Evolutionary conservation across 2,113 vertebrate genomes (phyloP), one percentile per base, ranked within the genome.

Genomic region (Bagarius yarrelli): DNA sequence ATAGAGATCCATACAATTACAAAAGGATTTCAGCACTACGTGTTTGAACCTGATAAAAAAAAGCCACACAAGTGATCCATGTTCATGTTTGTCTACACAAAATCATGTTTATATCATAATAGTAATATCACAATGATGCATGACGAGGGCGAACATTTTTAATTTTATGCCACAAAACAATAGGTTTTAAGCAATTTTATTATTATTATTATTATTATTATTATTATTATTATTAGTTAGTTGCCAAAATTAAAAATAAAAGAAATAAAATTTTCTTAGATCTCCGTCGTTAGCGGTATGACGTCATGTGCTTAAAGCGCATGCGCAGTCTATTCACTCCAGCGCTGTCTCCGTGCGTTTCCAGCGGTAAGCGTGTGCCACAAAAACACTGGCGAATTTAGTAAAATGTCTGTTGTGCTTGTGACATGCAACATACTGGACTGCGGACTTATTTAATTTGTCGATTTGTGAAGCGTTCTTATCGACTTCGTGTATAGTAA

Each of bases 331-430:
- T 5, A 8, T 25, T 55, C 1, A 78, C 13, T 0, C 16, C 2
- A 40, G 60, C 67, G 27, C 59, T 13, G 11, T 74, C n/a, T 74
- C 47, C 66, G 34, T 83, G 66, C 73, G 76, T 79, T 74, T 59
- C 55, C 69, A 86, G 70, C 16, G 40, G 93, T 93, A 86, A 92
- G 90, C 61, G 23, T 32, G 61, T 57, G 69, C 79, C 50, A 74
- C 21, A 81, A 67, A 55, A 40, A 44, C 25, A 34, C 23, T 13
- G 8, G 25, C 3, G 8, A 18, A 30, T 55, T 18, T 40, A 9
- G 64, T 11, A 30, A 16, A n/a, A 11, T 30, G 27, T 57, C 13
- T 57, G 5, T 32, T 34, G 5, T 52, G 19, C 23, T 50, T 32
- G 16, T n/a, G 27, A 25, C 55, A 16, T 4, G 21, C 32, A 52